These are phyloP conservation scores for Hedya salicella DNA, from an alignment of 2,888 invertebrate species.

Conservation along the genomic window DNA sequence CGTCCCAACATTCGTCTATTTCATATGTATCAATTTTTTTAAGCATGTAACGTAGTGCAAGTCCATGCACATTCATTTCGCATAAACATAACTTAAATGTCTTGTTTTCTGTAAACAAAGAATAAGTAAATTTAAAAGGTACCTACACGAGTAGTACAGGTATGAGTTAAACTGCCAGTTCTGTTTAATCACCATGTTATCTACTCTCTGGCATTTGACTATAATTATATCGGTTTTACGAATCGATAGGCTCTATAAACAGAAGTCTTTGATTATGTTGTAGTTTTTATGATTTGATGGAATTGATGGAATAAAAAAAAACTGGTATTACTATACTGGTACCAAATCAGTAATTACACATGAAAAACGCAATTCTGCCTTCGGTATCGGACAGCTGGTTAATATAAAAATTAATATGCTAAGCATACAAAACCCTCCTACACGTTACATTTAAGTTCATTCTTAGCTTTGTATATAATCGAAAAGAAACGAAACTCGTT, in stretches of 20 bases:
- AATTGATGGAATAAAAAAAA: conserved; percentile 8
- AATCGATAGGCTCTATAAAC: conserved; percentile 9
- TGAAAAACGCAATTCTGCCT: too few species aligned
- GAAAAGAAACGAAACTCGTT: conserved; percentile 8
- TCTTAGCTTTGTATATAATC: conserved; percentile 7
- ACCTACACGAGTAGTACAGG: conserved; percentile 9
- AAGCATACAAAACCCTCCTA: conserved; percentile 5
- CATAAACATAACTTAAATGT: conserved; percentile 11
- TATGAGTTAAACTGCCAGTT: conserved; percentile 9
- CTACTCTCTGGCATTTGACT: conserved; percentile 9
- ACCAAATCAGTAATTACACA: neutral
- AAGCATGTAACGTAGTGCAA: conserved; percentile 5
- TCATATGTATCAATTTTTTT: conserved; percentile 4
- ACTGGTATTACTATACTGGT: neutral
- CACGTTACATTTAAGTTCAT: conserved; percentile 6
- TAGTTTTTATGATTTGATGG: conserved; percentile 7
- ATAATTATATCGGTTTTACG: conserved; percentile 9
- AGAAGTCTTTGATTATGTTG: conserved; percentile 9
- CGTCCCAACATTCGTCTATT: conserved; percentile 8
- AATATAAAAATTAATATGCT: conserved; percentile 5
- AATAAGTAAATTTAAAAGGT: conserved; percentile 11
- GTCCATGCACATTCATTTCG: conserved; percentile 2
- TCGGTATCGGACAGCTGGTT: conserved; percentile 1
- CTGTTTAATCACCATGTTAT: conserved; percentile 5
- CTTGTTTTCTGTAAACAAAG: conserved; percentile 9